phyloP scores from a whole-genome alignment of 2,888 invertebrate genomes.

The Oasisia sp. region DNA sequence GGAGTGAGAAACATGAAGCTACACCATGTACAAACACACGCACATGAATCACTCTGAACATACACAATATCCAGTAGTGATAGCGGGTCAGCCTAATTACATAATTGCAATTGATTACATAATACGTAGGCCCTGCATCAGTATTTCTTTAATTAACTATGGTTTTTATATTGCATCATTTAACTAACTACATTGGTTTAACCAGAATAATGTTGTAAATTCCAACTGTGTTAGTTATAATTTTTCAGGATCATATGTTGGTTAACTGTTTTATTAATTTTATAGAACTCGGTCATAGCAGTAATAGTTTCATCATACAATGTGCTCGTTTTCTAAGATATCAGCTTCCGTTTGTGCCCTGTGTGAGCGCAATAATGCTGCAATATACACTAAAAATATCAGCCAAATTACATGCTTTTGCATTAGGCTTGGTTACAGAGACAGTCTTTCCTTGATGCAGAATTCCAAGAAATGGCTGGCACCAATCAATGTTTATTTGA shows the following conservation, averaged over 20 bases:
- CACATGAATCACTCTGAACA: neutral
- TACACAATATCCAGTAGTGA: neutral
- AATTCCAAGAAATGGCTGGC: conserved; percentile 1
- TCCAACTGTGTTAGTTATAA: too few relatives aligned
- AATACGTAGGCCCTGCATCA: neutral
- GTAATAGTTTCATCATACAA: neutral
- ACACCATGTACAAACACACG: neutral
- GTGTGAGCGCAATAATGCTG: neutral
- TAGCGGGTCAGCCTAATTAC: neutral
- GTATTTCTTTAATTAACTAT: neutral
- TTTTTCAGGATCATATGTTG: too few relatives aligned
- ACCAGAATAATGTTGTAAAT: too few relatives aligned
- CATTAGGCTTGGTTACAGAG: neutral
- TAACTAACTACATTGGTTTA: neutral
- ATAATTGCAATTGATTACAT: neutral
- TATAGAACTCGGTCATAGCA: neutral
- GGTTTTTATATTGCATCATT: neutral
- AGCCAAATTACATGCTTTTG: neutral
- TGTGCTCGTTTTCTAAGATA: neutral
- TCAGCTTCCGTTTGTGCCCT: neutral
- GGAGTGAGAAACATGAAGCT: neutral
- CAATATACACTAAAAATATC: neutral
- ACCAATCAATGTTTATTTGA: neutral
- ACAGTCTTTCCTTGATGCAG: neutral
- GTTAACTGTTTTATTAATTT: neutral